phyloP scores from a whole-genome alignment of 2,113 vertebrate species.

The Anser cygnoides region DNA sequence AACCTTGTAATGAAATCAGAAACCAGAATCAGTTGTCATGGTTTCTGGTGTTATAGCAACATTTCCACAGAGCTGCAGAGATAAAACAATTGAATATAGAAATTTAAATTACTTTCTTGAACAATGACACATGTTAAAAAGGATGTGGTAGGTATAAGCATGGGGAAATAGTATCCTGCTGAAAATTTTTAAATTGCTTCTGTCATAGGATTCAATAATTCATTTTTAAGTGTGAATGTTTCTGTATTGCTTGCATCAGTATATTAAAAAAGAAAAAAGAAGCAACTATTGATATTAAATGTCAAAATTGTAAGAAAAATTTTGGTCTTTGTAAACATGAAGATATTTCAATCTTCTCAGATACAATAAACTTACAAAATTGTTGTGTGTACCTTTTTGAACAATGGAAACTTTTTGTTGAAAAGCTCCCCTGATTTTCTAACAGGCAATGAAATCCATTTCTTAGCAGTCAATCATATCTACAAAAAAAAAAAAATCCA shows the following conservation, averaged over 20 bases:
- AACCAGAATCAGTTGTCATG: slow-evolving; percentile 42
- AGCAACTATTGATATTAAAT: accelerated
- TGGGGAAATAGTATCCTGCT: background rate
- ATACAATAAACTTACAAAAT: background rate
- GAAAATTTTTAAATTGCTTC: background rate
- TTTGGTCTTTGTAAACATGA: background rate
- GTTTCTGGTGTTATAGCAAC: slow-evolving; percentile 34
- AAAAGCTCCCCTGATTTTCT: background rate
- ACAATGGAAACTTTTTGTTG: background rate
- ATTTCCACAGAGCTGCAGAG: background rate
- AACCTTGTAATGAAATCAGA: slow-evolving; percentile 29
- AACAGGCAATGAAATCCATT: background rate
- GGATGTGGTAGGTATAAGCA: background rate
- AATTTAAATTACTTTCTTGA: slow-evolving; percentile 15
- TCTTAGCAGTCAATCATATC: background rate
- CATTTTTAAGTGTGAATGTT: background rate
- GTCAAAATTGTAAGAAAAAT: background rate
- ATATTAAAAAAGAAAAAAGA: background rate
- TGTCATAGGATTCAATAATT: background rate
- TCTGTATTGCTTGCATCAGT: background rate
- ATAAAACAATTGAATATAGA: background rate
- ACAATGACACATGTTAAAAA: background rate
- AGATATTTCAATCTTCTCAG: background rate
- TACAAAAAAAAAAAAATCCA: background rate
- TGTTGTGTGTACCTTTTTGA: background rate